These are phyloP conservation scores for Nemoura dubitans DNA, from an alignment of 2,888 invertebrate genomes.

Conservation along the genomic window DNA sequence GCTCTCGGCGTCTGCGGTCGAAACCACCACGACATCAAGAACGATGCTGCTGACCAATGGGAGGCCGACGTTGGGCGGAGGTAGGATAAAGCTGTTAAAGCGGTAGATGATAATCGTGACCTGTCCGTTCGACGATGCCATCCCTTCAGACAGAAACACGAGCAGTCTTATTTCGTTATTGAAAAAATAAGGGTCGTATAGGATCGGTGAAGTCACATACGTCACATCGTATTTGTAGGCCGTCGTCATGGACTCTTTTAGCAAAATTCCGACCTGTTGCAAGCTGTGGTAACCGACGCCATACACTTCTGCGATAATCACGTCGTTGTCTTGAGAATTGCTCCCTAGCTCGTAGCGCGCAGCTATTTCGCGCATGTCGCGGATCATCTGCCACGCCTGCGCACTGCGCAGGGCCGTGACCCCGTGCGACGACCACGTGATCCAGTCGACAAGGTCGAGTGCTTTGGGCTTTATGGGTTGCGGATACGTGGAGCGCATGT, in stretches of 20 bases:
- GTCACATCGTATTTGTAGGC: neutral
- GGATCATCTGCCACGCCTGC: neutral
- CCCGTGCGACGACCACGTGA: neutral
- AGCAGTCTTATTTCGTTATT: neutral
- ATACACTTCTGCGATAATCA: neutral
- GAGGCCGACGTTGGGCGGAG: neutral
- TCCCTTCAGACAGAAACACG: neutral
- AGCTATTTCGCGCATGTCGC: neutral
- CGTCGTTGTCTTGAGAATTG: neutral
- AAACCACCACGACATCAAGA: neutral
- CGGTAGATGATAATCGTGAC: neutral
- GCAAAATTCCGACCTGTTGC: neutral
- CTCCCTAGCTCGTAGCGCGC: neutral
- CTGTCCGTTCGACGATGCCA: neutral
- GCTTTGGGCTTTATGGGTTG: neutral
- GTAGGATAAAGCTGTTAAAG: neutral
- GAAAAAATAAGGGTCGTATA: neutral
- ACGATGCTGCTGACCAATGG: neutral
- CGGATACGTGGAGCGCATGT: neutral
- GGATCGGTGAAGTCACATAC: neutral
- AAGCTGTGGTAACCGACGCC: too few species aligned
- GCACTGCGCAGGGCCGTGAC: neutral
- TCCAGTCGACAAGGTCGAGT: neutral
- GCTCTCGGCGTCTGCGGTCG: neutral
- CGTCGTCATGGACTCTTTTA: neutral